Evolutionary conservation across 2,113 vertebrate genomes (phyloP), one percentile per base, ranked within the genome.

Genomic region (Perccottus glenii): DNA sequence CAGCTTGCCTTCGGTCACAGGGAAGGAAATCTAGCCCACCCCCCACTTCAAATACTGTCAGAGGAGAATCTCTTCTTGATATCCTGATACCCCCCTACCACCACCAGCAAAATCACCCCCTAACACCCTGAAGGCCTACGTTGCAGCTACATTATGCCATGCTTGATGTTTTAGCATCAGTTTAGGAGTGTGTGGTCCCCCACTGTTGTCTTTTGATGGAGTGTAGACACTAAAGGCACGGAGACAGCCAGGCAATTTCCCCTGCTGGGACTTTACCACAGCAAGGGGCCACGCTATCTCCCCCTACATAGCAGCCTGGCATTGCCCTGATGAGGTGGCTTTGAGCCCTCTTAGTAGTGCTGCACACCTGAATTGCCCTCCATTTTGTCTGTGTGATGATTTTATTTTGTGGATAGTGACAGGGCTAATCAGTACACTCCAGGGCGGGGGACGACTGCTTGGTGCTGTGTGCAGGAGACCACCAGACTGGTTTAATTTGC

Each of bases 101-200:
- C 78, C 80, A 70, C 77, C 84, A 78, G 52, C 83, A 68, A 65
- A 79, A 68, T 85, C 73, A 66, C 70, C 57, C 45, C 75, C 78
- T 70, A 77, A 70, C 76, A 81, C 85, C 78, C 80, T 65, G 82
- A 85, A 27, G 19, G 19, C 19, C 19, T 27, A 82, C 83, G 81
- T 70, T 19, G 77, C 80, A 71, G 83, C 85, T 84, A 86, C 89
- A 92, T 90, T 89, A 91, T 85, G 72, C 85, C 72, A 82, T 82
- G 86, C 90, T 92, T 92, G 90, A 92, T 92, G 90, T 91, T 92
- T 92, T 93, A 90, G 91, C 91, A 93, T 93, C 92, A 93, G 91
- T 84, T 83, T 82, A 89, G 87, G 88, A 92, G 87, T 91, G 89
- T 90, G 90, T 81, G 90, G 87, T 86, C 91, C 84, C 92, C 91